Evolutionary conservation across 1,140 invertebrate species (phyloP), one percentile per base, ranked within the genome.

Genomic region (Stenopsyche tienmushanensis): DNA sequence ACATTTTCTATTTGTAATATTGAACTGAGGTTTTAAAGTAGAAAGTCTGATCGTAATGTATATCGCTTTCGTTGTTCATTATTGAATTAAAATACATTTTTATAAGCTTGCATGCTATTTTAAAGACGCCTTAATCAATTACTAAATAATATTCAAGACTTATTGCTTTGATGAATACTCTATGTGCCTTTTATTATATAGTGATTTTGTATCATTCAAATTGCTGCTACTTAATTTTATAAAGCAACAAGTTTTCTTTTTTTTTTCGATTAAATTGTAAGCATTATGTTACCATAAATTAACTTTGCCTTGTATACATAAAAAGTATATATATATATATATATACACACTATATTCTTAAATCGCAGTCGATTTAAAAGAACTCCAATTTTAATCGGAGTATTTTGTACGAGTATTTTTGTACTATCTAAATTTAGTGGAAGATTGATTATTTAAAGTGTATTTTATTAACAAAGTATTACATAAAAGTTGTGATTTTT

Each of bases 271-370:
- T 60, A 47, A 60, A 60, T 45, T 60, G 10, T 60, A 60, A 60
- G 42, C 57, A 17, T 60, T 47, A 47, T 60, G 57, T 60, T 60
- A 60, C 57, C 57, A 60, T 60, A 60, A 60, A 60, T 24, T 60
- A 60, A 60, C 39, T 60, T 29, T 34, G 29, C 29, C 29, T 34
- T 34, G 13, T 34, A 34, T 13, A 34, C 5, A 34, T 34, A 34
- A 7, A 34, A 34, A 34, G 29, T 7, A 34, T 34, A 34, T 34
- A 7, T 34, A 7, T n/a, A n/a, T n/a, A 42, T 15, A 13, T 9
- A 1, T 15, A 2, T 42, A 42, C 1, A 42, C n/a, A 15, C 9
- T 15, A 42, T 42, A 42, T 42, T 42, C 18, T 42, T 17, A 17
- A 42, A 9, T 1, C n/a, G 41, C n/a, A 3, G 1, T 13, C 9